These are phyloP conservation scores for Ceratosolen solmsi DNA, from an alignment of 1,140 invertebrate species.

Conservation along the genomic window DNA sequence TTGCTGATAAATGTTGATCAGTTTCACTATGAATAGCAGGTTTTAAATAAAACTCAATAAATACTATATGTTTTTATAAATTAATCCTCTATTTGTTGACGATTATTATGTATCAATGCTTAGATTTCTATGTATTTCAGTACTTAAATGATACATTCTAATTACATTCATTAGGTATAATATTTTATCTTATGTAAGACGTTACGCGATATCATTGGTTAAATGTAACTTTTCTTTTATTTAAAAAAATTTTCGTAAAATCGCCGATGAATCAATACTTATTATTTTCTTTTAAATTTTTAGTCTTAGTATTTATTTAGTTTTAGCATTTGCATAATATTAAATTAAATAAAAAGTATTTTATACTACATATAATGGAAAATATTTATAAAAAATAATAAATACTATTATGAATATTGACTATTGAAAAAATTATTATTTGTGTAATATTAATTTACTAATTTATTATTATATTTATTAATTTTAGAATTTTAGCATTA, in stretches of 20 bases:
- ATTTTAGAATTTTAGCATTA: too few species aligned
- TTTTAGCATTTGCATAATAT: too few species aligned
- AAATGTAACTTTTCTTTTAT: neutral
- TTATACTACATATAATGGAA: too few species aligned
- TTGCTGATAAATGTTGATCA: conserved; percentile 17
- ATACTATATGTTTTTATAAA: neutral
- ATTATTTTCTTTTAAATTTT: neutral
- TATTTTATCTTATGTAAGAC: neutral
- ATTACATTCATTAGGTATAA: neutral
- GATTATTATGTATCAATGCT: neutral
- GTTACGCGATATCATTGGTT: neutral
- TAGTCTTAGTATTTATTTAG: neutral
- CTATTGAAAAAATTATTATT: too few species aligned
- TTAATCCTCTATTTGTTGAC: neutral
- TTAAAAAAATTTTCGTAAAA: neutral
- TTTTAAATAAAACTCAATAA: neutral
- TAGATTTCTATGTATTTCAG: neutral
- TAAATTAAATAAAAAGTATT: too few species aligned
- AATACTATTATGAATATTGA: too few species aligned
- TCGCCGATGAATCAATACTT: neutral
- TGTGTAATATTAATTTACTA: too few species aligned
- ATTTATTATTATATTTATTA: too few species aligned
- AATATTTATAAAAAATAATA: too few species aligned
- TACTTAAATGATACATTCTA: neutral
- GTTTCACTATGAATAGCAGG: neutral